These are phyloP conservation scores for Copidosoma aretas DNA, from an alignment of 2,888 invertebrate species.

Conservation along the genomic window DNA sequence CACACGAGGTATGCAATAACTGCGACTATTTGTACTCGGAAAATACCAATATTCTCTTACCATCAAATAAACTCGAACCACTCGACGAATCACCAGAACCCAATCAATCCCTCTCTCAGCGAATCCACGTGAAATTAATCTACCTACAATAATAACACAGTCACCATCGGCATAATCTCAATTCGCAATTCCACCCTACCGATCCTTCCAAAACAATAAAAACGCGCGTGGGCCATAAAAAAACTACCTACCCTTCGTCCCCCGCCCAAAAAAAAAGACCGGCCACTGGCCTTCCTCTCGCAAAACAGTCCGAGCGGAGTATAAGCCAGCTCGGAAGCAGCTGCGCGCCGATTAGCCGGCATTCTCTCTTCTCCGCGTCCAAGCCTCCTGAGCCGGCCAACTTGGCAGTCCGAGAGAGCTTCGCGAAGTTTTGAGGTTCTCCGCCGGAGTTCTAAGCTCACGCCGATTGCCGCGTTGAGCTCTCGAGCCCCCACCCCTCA, in stretches of 20 bases:
- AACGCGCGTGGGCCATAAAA: not conserved
- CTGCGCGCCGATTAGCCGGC: slow-evolving; percentile 24
- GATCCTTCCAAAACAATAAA: too few relatives aligned
- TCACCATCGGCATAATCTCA: too few relatives aligned
- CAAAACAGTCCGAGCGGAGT: slow-evolving; percentile 1
- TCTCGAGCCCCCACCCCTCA: too few relatives aligned
- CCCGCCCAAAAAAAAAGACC: not conserved
- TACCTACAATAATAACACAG: too few relatives aligned
- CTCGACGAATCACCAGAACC: too few relatives aligned
- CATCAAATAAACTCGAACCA: too few relatives aligned
- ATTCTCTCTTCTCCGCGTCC: slow-evolving; percentile 3
- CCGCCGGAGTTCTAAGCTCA: not conserved
- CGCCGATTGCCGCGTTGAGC: not conserved
- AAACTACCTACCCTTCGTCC: not conserved
- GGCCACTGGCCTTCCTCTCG: not conserved
- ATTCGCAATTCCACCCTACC: too few relatives aligned
- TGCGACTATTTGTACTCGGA: too few relatives aligned
- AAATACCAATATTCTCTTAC: too few relatives aligned
- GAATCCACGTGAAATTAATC: too few relatives aligned
- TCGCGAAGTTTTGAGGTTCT: slow-evolving; percentile 18
- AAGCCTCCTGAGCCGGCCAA: not conserved
- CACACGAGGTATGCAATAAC: too few relatives aligned
- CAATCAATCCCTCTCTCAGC: too few relatives aligned
- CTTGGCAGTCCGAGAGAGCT: slow-evolving; percentile 26
- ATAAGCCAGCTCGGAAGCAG: not conserved